phyloP scores from a whole-genome alignment of 2,888 invertebrate species.

The Linyphia triangularis region DNA sequence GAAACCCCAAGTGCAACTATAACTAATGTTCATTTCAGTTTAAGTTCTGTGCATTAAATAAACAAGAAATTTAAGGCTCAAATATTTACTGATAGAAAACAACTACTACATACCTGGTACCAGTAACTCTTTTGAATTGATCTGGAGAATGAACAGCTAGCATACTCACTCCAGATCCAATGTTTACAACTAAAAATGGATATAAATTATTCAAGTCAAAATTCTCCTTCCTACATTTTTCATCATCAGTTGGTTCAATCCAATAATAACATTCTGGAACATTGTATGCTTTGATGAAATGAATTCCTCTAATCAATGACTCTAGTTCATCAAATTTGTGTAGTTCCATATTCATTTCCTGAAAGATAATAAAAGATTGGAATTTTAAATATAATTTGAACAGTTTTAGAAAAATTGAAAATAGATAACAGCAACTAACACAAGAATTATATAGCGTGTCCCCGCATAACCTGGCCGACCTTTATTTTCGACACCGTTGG shows the following conservation, averaged over 20 bases:
- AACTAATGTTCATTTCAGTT: no score
- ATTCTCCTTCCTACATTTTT: conserved; percentile 84
- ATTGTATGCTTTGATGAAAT: conserved; percentile 94
- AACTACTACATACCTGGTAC: conserved; percentile 87
- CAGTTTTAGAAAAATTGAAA: no score
- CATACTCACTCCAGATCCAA: conserved; percentile 98
- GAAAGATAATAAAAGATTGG: conserved; percentile 75
- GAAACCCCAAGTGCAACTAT: no score
- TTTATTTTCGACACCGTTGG: no score
- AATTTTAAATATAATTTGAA: neutral
- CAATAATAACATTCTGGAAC: conserved; percentile 96
- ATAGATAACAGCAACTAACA: no score
- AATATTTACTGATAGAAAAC: neutral
- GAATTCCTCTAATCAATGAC: conserved; percentile 95
- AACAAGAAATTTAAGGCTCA: no score
- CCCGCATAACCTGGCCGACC: no score
- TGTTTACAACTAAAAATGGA: conserved; percentile 91
- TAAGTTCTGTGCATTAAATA: no score
- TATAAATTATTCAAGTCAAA: conserved; percentile 84
- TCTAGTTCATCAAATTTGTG: conserved; percentile 97
- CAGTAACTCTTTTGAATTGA: conserved; percentile 94
- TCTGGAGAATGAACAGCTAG: conserved; percentile 91
- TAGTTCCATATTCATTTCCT: conserved; percentile 95
- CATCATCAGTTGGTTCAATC: conserved; percentile 88
- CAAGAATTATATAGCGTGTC: no score